Evolutionary conservation across 2,113 vertebrate genomes (phyloP).

Genomic region (Ctenodactylus gundi): DNA sequence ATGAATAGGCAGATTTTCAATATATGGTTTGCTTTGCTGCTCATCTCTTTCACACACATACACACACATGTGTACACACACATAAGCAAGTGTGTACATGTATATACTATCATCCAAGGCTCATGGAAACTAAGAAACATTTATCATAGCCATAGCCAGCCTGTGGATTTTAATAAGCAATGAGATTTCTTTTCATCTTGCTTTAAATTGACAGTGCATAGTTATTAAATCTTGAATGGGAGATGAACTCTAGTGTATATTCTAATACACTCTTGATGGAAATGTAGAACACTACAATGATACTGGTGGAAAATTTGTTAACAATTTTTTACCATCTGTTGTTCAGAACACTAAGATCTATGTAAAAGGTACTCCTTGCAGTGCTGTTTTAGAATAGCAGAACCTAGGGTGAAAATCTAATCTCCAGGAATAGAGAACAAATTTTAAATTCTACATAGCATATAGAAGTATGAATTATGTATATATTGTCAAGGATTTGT

Average conservation of each 20-base stretch:
- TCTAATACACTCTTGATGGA: too few relatives aligned
- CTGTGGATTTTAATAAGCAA: not conserved
- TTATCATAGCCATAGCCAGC: not conserved
- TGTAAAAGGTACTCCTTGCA: not conserved
- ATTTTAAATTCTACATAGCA: not conserved
- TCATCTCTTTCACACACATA: not conserved
- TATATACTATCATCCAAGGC: not conserved
- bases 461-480: constrained; percentile 31
- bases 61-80: not conserved
- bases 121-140: not conserved
- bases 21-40: not conserved
- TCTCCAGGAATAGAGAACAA: not conserved
- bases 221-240: not conserved
- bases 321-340: too few relatives aligned
- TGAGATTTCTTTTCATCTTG: not conserved
- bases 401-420: not conserved
- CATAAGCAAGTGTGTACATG: not conserved
- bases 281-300: not conserved
- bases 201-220: not conserved
- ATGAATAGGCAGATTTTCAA: constrained; percentile 3
- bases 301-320: not conserved
- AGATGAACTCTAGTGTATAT: not conserved
- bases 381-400: not conserved
- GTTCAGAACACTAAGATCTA: not conserved
- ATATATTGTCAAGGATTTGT: not conserved